Evolutionary conservation across 53 echinoderm and acorn worm genomes (phyloP), one percentile per base, ranked within the genome.

Genomic region (Pentamera pediparva): DNA sequence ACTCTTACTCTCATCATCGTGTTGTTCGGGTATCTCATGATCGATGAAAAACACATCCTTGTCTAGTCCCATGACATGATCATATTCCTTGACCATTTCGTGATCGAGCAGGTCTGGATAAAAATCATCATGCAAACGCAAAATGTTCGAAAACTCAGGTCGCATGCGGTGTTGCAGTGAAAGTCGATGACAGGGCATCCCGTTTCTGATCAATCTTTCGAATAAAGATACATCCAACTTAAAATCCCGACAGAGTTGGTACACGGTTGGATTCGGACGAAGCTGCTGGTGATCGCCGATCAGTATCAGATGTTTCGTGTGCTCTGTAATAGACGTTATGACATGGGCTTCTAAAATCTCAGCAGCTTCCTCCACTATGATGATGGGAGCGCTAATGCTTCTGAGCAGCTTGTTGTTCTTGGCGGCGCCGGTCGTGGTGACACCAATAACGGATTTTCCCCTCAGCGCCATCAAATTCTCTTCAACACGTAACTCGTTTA

Each of bases 221-320:
- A 92, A 83, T 35, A 92, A 79, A 20, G 93, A 92, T 20, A 83
- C 62, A 57, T 87, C 81, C 1, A 90, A 34, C 20, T 93, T 83
- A 39, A 69, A 93, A 38, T 82, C 64, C 60, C 61, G 86, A 9
- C 86, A 86, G 15, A 89, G 75, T 13, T 86, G 48, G 62, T 81
- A 93, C 27, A 93, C 93, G 17, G 89, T 89, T 35, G 93, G 89
- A 61, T 89, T 93, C 27, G 93, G 93, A 35, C 78, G 74, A 24
- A 93, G 72, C 67, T 93, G 93, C 40, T 93, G 93, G 38, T 93
- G 93, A 54, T 89, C 89, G 28, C 89, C 89, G n/a, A 89, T 92
- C 1, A 92, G 81, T 69, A 92, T 89, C 27, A 92, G 86, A 31
- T 92, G 93, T 45, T 89, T 71, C 32, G 87, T 87, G 29, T 83